A percentile compares a stretch with the other conserved stretches of the same genome.
phyloP scores from a whole-genome alignment of 2,888 invertebrate genomes.

The Syrista parreyssii region DNA sequence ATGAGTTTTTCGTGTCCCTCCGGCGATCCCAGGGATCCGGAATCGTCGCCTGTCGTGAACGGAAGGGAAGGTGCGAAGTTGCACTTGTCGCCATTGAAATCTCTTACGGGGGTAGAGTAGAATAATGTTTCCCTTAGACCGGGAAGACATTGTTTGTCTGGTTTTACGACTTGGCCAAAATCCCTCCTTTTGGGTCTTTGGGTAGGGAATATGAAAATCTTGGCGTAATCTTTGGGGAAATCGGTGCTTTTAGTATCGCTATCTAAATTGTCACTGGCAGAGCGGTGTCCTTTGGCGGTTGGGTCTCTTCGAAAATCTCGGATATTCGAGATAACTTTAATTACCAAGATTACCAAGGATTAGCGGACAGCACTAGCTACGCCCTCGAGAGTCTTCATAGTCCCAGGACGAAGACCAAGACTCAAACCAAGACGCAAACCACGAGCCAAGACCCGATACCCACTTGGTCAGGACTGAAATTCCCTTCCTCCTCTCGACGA shows the following conservation, averaged over 20 bases:
- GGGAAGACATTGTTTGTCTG: background rate
- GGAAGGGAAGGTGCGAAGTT: background rate
- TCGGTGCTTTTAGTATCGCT: conserved; percentile 25
- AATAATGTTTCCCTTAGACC: background rate
- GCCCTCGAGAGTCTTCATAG: background rate
- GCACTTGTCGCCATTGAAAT: background rate
- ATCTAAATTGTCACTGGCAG: conserved; percentile 41
- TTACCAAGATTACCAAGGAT: conserved; percentile 29
- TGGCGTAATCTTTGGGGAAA: background rate
- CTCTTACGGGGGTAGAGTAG: background rate
- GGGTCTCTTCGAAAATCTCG: conserved; percentile 29
- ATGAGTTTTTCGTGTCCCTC: background rate
- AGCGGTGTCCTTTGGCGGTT: conserved; percentile 29
- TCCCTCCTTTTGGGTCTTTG: background rate
- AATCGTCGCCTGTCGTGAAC: background rate
- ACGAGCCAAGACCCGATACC: background rate
- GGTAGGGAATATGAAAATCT: background rate
- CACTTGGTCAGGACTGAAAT: background rate
- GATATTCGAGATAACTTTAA: conserved; percentile 39
- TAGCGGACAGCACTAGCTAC: background rate
- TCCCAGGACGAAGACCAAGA: conserved; percentile 7
- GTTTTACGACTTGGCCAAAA: background rate
- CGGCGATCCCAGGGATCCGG: background rate
- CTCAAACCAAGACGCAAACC: background rate
- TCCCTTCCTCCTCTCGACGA: background rate